Percentiles rank a stretch among this genome's conserved stretches.
phyloP scores from a whole-genome alignment of 2,888 invertebrate species.

The Spialia ferax region DNA sequence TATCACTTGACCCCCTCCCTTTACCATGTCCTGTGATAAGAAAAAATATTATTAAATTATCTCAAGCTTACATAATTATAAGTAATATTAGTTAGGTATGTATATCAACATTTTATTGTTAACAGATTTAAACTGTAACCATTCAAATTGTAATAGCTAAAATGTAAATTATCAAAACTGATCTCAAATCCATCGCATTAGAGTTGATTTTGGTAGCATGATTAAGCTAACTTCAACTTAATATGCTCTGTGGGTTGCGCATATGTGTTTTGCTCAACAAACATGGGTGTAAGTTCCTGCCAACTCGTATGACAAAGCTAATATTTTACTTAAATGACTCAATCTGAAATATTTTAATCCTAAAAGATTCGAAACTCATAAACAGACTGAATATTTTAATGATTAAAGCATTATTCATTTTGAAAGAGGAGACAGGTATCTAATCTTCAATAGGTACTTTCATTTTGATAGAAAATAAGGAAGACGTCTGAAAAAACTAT shows the following conservation, averaged over 20 bases:
- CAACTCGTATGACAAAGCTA: constrained; percentile 33
- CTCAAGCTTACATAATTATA: background rate
- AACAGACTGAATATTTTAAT: too few relatives aligned
- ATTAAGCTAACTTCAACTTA: constrained; percentile 30
- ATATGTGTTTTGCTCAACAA: constrained; percentile 40
- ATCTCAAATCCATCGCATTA: background rate
- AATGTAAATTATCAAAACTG: background rate
- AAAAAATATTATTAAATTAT: background rate
- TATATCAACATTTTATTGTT: too few relatives aligned
- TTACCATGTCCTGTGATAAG: background rate
- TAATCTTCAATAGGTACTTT: too few relatives aligned
- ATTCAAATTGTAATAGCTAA: constrained; percentile 10
- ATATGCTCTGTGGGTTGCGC: constrained; percentile 32
- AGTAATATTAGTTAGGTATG: too few relatives aligned
- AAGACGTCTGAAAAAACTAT: too few relatives aligned
- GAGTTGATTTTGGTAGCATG: constrained; percentile 9
- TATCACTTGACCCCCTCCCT: background rate
- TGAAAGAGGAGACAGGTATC: too few relatives aligned
- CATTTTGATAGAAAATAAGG: too few relatives aligned
- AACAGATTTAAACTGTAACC: constrained; percentile 17
- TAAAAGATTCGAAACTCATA: background rate
- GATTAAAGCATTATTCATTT: too few relatives aligned
- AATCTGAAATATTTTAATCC: constrained; percentile 9
- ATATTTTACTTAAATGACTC: constrained; percentile 37
- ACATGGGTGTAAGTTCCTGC: constrained; percentile 41